A percentile compares a stretch with the other conserved stretches of the same genome.
These are phyloP conservation scores for Gambusia yucatana DNA, from an alignment of 2,797 vertebrate species.

Conservation along the genomic window DNA sequence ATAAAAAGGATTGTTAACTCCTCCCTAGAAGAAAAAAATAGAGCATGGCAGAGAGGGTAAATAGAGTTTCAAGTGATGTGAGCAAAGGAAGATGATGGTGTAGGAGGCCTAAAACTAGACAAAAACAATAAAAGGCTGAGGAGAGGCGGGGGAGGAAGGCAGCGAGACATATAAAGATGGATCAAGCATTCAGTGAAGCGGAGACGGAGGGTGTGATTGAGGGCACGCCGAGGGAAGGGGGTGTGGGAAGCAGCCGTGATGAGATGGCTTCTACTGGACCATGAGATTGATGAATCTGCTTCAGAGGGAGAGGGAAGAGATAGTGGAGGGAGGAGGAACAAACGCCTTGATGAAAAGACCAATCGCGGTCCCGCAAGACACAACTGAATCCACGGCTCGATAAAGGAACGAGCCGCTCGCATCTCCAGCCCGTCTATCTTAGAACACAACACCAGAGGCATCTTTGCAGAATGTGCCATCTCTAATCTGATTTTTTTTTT, in stretches of 20 bases:
- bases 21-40: background rate
- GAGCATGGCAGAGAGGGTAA: slow-evolving; percentile 1
- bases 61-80: slow-evolving; percentile 16
- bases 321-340: slow-evolving; percentile 21
- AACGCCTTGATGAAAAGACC: slow-evolving; percentile 68
- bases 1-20: slow-evolving; percentile 4
- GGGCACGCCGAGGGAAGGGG: slow-evolving; percentile 57
- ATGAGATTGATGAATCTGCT: slow-evolving; percentile 76
- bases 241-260: slow-evolving; percentile 70
- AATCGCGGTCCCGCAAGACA: slow-evolving; percentile 27
- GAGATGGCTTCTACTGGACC: slow-evolving; percentile 72
- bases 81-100: slow-evolving; percentile 12
- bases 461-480: slow-evolving; percentile 48
- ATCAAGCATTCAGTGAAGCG: slow-evolving; percentile 58
- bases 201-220: slow-evolving; percentile 59
- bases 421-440: slow-evolving; percentile 44
- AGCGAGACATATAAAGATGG: slow-evolving; percentile 65
- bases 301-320: slow-evolving; percentile 50
- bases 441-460: slow-evolving; percentile 31
- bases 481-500: slow-evolving; percentile 57
- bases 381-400: slow-evolving; percentile 40
- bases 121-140: slow-evolving; percentile 32
- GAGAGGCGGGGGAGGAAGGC: slow-evolving; percentile 24
- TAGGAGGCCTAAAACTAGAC: slow-evolving; percentile 40
- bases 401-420: slow-evolving; percentile 44